Conservation (phyloP, 2,113 vertebrate genomes). For the Corydoras sp. region DNA sequence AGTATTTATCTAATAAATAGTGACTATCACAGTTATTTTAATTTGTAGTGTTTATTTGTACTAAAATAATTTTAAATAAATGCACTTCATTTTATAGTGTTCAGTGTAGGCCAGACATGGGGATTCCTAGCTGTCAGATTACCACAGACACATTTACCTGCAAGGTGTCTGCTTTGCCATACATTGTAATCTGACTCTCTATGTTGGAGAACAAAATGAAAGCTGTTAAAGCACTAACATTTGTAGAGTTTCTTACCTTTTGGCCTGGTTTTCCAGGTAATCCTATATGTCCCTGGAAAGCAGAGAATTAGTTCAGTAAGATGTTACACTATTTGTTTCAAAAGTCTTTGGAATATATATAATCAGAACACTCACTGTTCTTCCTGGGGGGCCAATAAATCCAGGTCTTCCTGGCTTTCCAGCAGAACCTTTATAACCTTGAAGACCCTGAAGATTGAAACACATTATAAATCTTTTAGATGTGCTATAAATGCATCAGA, state of each 20-base stretch:
- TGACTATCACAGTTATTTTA: no score
- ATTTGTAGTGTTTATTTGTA: no score
- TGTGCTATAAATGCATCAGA: conserved; percentile 22
- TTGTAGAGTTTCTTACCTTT: conserved; percentile 58
- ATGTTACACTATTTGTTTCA: conserved; percentile 46
- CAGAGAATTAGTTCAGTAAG: conserved; percentile 9
- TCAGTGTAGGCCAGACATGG: conserved; percentile 22
- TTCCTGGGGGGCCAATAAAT: conserved; percentile 65
- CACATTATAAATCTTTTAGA: conserved; percentile 48
- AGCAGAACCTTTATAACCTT: conserved; percentile 66
- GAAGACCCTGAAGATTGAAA: conserved; percentile 55
- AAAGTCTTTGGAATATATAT: conserved; percentile 39
- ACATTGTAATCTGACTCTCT: background rate
- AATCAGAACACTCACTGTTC: conserved; percentile 56
- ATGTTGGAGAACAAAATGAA: background rate
- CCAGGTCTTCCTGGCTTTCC: conserved; percentile 70
- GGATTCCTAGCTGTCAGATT: conserved; percentile 19
- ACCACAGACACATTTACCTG: background rate
- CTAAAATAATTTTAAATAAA: no score
- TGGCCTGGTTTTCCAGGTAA: conserved; percentile 55
- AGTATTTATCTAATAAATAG: no score
- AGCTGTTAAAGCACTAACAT: background rate
- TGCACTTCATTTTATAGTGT: background rate
- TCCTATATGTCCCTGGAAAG: conserved; percentile 64
- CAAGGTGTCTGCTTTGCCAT: no score